A percentile compares a stretch with the other conserved stretches of the same genome.
phyloP scores from a whole-genome alignment of 2,797 vertebrate species.

The Aulostomus chinensis region DNA sequence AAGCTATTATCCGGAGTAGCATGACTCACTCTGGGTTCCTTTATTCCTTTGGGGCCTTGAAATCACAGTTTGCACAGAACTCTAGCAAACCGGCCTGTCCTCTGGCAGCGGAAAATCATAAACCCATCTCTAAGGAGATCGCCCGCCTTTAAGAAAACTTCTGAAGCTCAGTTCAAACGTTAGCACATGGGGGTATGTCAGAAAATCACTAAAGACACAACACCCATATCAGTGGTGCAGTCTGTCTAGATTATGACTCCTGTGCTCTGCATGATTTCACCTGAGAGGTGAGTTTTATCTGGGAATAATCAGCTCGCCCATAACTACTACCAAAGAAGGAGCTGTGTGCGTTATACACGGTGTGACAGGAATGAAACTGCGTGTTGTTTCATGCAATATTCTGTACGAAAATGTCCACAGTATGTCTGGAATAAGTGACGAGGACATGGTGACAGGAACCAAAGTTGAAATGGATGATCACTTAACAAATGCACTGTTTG shows the following conservation, averaged over 20 bases:
- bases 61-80: conserved; percentile 4
- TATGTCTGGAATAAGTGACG: background rate
- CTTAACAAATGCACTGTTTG: too few species aligned
- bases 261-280: conserved; percentile 21
- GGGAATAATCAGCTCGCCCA: conserved; percentile 2
- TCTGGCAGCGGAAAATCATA: background rate
- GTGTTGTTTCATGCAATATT: too few species aligned
- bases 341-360: too few species aligned
- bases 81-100: background rate
- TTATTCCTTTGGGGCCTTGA: conserved; percentile 19
- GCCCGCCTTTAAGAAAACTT: background rate
- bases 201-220: conserved; percentile 20
- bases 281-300: conserved; percentile 14
- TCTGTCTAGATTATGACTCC: conserved; percentile 21
- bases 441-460: background rate
- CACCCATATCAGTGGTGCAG: conserved; percentile 24
- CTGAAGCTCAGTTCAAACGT: background rate
- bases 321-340: conserved; percentile 2
- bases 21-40: conserved; percentile 55
- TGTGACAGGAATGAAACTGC: too few species aligned
- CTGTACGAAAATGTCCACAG: too few species aligned
- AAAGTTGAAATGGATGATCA: too few species aligned
- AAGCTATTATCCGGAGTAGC: conserved; percentile 20
- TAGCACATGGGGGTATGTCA: background rate
- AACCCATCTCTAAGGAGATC: too few species aligned